A percentile compares a stretch with the other conserved stretches of the same genome.
phyloP scores from a whole-genome alignment of 2,797 vertebrate species.

The Mormyrus proboscirostris region DNA sequence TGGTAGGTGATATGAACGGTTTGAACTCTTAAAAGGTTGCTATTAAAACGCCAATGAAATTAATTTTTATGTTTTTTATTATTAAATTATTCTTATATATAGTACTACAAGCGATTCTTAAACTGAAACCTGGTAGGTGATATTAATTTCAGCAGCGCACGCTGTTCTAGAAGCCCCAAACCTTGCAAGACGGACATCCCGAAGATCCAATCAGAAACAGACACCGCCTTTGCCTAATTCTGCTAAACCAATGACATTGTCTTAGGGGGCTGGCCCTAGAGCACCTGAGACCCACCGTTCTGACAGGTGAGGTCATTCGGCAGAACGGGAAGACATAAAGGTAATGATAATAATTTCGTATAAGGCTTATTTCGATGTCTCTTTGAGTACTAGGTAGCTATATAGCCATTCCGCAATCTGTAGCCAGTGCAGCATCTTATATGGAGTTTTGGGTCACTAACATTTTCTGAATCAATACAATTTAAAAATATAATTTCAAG shows the following conservation, averaged over 20 bases:
- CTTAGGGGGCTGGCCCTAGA: slow-evolving; percentile 35
- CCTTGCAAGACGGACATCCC: slow-evolving; percentile 47
- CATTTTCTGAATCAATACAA: background rate
- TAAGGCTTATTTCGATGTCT: background rate
- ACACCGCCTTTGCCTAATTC: slow-evolving; percentile 31
- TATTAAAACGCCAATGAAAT: background rate
- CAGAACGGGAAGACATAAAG: slow-evolving; percentile 46
- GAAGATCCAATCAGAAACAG: slow-evolving; percentile 43
- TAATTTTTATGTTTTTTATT: background rate
- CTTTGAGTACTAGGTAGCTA: background rate
- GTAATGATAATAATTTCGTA: slow-evolving; percentile 41
- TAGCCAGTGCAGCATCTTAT: background rate
- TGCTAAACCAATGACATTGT: slow-evolving; percentile 44
- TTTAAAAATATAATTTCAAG: background rate
- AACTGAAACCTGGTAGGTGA: background rate
- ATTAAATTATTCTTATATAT: background rate
- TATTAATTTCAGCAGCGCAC: slow-evolving; percentile 1
- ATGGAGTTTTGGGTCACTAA: background rate
- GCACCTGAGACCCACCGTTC: slow-evolving; percentile 30
- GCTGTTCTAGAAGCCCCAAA: slow-evolving; percentile 17
- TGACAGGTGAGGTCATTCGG: slow-evolving; percentile 43
- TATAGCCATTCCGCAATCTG: background rate
- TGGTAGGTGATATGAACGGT: background rate
- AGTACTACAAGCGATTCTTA: background rate
- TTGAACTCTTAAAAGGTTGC: background rate